A percentile compares a stretch with the other conserved stretches of the same genome.
phyloP scores from a whole-genome alignment of 1,140 invertebrate species.

The Arctopsyche grandis region DNA sequence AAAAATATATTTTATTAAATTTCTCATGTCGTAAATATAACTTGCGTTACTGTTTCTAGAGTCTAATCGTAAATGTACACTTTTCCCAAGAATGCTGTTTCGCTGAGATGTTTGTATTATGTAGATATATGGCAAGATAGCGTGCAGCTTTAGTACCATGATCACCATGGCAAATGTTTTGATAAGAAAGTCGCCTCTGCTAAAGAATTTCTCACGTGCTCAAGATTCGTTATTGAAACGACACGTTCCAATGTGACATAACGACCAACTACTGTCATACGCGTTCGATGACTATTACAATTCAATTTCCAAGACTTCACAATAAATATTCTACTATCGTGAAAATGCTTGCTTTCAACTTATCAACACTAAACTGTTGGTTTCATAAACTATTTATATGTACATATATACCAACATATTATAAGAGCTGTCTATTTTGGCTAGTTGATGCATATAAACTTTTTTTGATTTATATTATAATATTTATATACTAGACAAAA shows the following conservation, averaged over 20 bases:
- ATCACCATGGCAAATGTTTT: conserved; percentile 5
- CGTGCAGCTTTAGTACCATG: background rate
- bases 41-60: background rate
- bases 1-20: too few relatives aligned
- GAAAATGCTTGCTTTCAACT: too few relatives aligned
- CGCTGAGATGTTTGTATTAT: background rate
- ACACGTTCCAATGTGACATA: conserved; percentile 1
- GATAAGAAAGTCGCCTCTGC: background rate
- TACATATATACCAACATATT: too few relatives aligned
- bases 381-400: too few relatives aligned
- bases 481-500: too few relatives aligned
- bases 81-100: conserved; percentile 10
- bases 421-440: too few relatives aligned
- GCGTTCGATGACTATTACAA: background rate
- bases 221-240: background rate
- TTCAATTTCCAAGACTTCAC: too few relatives aligned
- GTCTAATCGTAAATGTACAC: background rate
- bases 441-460: too few relatives aligned
- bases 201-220: background rate
- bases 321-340: too few relatives aligned
- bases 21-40: conserved; percentile 15
- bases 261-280: background rate
- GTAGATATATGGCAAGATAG: conserved; percentile 10
- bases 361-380: too few relatives aligned
- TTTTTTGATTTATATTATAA: too few relatives aligned